phyloP scores from a whole-genome alignment of 1,140 invertebrate species.

The Solenopsis fugax region DNA sequence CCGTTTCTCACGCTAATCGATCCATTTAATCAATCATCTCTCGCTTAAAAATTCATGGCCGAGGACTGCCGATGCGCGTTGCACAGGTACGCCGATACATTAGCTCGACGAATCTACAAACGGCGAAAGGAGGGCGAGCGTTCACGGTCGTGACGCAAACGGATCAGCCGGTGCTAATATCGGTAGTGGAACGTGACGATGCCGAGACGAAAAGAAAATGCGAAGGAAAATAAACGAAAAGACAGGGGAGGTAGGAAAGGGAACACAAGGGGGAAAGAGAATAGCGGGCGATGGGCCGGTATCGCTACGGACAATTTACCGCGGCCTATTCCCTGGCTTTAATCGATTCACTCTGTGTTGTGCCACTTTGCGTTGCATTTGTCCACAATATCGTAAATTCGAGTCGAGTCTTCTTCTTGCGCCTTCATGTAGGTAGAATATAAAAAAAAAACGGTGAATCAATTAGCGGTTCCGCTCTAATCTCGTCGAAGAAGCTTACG shows the following conservation, averaged over 20 bases:
- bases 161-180: slow-evolving; percentile 74
- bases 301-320: slow-evolving; percentile 55
- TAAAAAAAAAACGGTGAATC: slow-evolving; percentile 11
- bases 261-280: background rate
- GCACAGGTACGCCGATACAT: slow-evolving; percentile 27
- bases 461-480: slow-evolving; percentile 40
- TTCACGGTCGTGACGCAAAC: slow-evolving; percentile 74
- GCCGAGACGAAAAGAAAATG: slow-evolving; percentile 62
- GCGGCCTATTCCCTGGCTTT: slow-evolving; percentile 30
- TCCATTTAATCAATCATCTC: slow-evolving; percentile 10
- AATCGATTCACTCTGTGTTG: slow-evolving; percentile 51
- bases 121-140: slow-evolving; percentile 72
- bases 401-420: background rate
- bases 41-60: background rate
- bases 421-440: slow-evolving; percentile 3
- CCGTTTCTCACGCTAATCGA: slow-evolving; percentile 25
- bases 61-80: slow-evolving; percentile 6
- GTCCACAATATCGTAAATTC: slow-evolving; percentile 12
- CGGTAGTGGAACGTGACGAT: slow-evolving; percentile 77
- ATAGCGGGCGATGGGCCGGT: slow-evolving; percentile 18
- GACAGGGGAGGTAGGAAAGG: background rate
- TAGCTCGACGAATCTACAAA: slow-evolving; percentile 34
- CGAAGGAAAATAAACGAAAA: slow-evolving; percentile 45
- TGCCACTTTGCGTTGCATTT: slow-evolving; percentile 42
- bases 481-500: background rate